Evolutionary conservation across 37 sponge, comb jelly and placozoan genomes (phyloP), one percentile per base, ranked within the genome.

Genomic region (Chondrosia reniformis): DNA sequence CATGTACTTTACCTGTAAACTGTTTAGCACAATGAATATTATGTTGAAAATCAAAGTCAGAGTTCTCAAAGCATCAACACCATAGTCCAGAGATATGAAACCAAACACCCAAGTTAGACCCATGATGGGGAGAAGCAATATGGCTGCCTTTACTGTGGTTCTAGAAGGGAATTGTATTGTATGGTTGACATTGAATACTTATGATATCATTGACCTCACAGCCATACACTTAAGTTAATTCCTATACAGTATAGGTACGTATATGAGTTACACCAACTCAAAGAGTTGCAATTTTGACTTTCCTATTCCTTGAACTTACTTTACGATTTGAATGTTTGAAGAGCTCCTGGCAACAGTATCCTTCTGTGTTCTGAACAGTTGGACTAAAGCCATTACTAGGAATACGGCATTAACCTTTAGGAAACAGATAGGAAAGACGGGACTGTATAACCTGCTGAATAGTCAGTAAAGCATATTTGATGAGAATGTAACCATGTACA

Each of bases 101-200:
- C 72, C 72, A 71, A 88, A 61, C 22, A 83, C 67, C 88, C 84
- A 88, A 10, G 89, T 80, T 33, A 84, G 41, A 17, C 89, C 89
- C 38, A 88, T 59, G 40, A 88, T 32, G 1, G 89, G 89, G 2
- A 80, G 84, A 0, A 88, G 77, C 24, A 88, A 44, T 7, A 84
- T 0, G 2, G 76, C 55, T 27, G 87, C 77, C 7, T 21, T 69
- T 0, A 40, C 42, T 6, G 72, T 69, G 8, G 36, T 64, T 28
- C 66, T 64, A 22, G 13, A 12, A 7, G 66, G 33, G 2, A 3
- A 7, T n/a, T n/a, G n/a, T n/a, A n/a, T n/a, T n/a, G n/a, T n/a
- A n/a, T n/a, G n/a, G n/a, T n/a, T n/a, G n/a, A n/a, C n/a, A n/a
- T n/a, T n/a, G n/a, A n/a, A n/a, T n/a, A n/a, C n/a, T n/a, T n/a